Conservation (phyloP, 2,113 vertebrate genomes). For the Takifugu bimaculatus region DNA sequence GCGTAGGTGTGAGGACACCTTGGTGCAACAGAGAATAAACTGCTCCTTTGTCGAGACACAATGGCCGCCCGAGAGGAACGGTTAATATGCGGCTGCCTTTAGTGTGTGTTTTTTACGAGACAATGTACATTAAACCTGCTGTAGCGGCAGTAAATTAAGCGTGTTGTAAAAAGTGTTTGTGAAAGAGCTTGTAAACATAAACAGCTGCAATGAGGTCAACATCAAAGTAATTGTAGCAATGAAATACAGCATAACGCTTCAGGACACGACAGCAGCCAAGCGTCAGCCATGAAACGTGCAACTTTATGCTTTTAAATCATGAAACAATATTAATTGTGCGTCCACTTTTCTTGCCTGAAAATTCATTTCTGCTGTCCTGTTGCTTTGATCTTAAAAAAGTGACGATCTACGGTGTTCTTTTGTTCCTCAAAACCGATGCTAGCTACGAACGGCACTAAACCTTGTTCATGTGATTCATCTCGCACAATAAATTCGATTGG, state of each 20-base stretch:
- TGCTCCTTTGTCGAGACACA: conserved; percentile 45
- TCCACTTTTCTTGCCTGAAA: too few relatives aligned
- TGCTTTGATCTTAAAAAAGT: too few relatives aligned
- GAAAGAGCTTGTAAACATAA: conserved; percentile 76
- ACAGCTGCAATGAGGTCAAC: conserved; percentile 68
- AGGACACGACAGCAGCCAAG: conserved; percentile 10
- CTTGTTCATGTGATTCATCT: too few relatives aligned
- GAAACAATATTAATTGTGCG: too few relatives aligned
- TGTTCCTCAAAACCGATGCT: too few relatives aligned
- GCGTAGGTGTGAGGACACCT: too few relatives aligned
- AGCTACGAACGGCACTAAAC: too few relatives aligned
- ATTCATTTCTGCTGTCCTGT: too few relatives aligned
- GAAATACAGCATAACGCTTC: conserved; percentile 58
- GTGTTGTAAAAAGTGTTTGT: conserved; percentile 67
- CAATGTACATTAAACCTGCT: conserved; percentile 71
- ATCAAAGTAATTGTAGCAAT: conserved; percentile 61
- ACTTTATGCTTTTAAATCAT: too few relatives aligned
- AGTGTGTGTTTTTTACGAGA: conserved; percentile 74
- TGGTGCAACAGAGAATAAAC: background rate
- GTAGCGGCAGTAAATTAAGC: conserved; percentile 72
- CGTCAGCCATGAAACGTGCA: too few relatives aligned
- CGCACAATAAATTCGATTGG: too few relatives aligned
- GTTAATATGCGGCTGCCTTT: conserved; percentile 69
- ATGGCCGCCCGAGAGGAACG: conserved; percentile 66
- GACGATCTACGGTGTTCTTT: too few relatives aligned